phyloP scores from a whole-genome alignment of 2,888 invertebrate genomes.

The Osedax frankpressi region DNA sequence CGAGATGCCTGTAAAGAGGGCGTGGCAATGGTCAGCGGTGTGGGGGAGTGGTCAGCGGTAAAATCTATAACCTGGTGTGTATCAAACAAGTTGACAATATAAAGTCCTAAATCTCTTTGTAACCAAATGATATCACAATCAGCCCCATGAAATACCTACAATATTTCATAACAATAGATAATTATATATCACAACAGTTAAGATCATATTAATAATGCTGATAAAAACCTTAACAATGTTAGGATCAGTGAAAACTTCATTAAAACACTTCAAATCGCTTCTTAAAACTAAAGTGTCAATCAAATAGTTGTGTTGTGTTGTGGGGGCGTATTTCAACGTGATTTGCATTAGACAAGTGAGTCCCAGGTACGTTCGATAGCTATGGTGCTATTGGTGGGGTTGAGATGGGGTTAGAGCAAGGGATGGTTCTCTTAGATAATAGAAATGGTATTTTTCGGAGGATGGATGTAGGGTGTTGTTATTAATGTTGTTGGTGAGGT shows the following conservation, averaged over 20 bases:
- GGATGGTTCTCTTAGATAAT: too few relatives aligned
- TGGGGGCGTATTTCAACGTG: conserved; percentile 48
- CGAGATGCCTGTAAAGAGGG: conserved; percentile 57
- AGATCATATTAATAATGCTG: too few relatives aligned
- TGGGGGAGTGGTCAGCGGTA: not conserved
- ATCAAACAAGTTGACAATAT: conserved; percentile 92
- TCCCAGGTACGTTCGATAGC: conserved; percentile 79
- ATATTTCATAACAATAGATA: too few relatives aligned
- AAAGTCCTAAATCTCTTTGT: conserved; percentile 83
- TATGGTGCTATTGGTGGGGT: conserved; percentile 58
- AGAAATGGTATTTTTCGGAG: too few relatives aligned
- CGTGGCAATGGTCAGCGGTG: not conserved
- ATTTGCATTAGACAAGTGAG: conserved; percentile 89
- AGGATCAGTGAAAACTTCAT: conserved; percentile 78
- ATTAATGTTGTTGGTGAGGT: too few relatives aligned
- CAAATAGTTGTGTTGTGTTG: conserved; percentile 66
- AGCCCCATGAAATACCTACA: conserved; percentile 78
- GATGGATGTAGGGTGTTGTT: too few relatives aligned
- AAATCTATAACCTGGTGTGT: conserved; percentile 71
- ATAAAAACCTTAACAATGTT: conserved; percentile 71
- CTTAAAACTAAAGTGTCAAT: conserved; percentile 75
- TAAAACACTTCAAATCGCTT: conserved; percentile 66
- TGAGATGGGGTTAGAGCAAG: not conserved
- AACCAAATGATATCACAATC: conserved; percentile 78
- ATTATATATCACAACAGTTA: too few relatives aligned